Percentiles rank a stretch among this genome's conserved stretches.
Conservation (phyloP, 2,888 invertebrate genomes). For the Microplitis manilae region DNA sequence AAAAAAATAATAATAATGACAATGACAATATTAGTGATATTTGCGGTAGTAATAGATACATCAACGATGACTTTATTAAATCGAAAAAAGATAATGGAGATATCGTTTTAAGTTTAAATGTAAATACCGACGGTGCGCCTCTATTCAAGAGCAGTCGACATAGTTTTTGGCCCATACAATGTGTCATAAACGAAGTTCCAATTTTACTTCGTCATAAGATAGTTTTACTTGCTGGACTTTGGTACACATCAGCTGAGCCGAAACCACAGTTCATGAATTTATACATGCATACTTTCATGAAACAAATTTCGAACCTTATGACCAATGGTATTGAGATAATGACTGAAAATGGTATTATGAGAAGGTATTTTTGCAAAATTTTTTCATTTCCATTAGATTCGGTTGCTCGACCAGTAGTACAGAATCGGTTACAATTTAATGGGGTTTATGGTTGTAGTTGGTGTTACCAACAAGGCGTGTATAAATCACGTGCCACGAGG, state of each 20-base stretch:
- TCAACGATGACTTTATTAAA: conserved; percentile 19
- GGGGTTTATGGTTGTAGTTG: conserved; percentile 48
- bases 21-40: conserved; percentile 34
- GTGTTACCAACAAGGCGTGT: conserved; percentile 43
- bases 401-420: conserved; percentile 44
- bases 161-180: conserved; percentile 47
- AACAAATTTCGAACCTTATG: conserved; percentile 38
- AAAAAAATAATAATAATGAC: conserved; percentile 1
- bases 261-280: conserved; percentile 45
- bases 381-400: conserved; percentile 45
- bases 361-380: conserved; percentile 40
- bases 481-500: conserved; percentile 13
- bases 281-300: conserved; percentile 39
- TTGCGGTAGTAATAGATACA: conserved; percentile 36
- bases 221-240: conserved; percentile 43
- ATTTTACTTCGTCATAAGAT: conserved; percentile 40
- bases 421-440: conserved; percentile 46
- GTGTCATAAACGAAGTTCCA: conserved; percentile 46
- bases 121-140: conserved; percentile 44
- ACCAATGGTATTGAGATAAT: conserved; percentile 34
- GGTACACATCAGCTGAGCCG: conserved; percentile 43
- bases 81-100: conserved; percentile 12
- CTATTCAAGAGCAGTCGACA: conserved; percentile 36
- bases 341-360: conserved; percentile 15
- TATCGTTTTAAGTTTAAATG: conserved; percentile 42